Evolutionary conservation across 2,113 vertebrate genomes (phyloP), one percentile per base, ranked within the genome.

Genomic region (Nycticorax nycticorax): DNA sequence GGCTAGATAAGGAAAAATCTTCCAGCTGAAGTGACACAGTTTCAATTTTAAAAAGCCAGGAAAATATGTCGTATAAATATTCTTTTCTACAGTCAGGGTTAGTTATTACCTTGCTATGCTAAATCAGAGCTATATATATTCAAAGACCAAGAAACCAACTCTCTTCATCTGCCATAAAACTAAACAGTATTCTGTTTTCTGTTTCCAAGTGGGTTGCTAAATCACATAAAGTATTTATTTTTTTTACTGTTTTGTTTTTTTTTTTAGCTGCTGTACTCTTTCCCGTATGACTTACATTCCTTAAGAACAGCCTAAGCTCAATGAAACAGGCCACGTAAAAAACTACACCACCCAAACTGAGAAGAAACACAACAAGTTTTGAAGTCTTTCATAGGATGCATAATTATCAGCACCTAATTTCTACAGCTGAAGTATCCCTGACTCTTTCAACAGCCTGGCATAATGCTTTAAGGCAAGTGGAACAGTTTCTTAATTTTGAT

Each of bases 401-500:
- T 59, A 85, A 85, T 92, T 89, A 93, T 8, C 80, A 88, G 43
- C 67, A 45, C 37, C 23, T 88, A 14, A 92, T 85, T 92, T 45
- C 56, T 84, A 39, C 67, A 92, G 73, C 95, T 96, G 93, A 88
- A 75, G 47, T 85, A 76, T 63, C 68, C 32, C 68, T 41, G 68
- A 71, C 64, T 64, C 17, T 82, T 84, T 93, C 82, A 93, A 55
- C 50, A 73, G 21, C 9, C 72, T 67, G 27, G 24, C 30, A 56
- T 90, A 91, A 96, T 73, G 22, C 47, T 83, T 71, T 45, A 69
- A 91, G 33, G 75, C 95, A 92, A 89, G 81, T 16, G 19, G 85
- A 96, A 96, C 76, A 18, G n/a, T 39, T 90, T 32, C 87, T 68
- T 94, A 88, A 94, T 89, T 87, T 73, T 57, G 37, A 75, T 87